Evolutionary conservation across 2,113 vertebrate species (phyloP).

Genomic region (Uria aalge): DNA sequence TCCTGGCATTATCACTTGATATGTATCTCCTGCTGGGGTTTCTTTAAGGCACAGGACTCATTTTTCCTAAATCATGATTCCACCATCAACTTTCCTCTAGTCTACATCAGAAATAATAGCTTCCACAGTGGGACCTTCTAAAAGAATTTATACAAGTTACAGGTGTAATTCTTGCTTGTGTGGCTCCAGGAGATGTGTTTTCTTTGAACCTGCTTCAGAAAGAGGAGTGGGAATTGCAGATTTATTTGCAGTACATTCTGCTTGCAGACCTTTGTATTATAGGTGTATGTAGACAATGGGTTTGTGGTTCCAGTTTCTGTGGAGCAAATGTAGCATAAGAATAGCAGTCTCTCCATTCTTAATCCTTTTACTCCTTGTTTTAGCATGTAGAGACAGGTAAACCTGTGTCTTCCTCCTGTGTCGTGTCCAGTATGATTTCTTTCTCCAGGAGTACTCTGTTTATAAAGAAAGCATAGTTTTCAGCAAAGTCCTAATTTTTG

Average conservation of each 20-base stretch:
- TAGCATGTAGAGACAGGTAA: not conserved
- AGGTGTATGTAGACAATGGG: not conserved
- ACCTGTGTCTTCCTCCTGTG: not conserved
- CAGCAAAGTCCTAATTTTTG: not conserved
- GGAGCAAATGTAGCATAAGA: not conserved
- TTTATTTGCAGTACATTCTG: not conserved
- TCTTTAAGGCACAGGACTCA: not conserved
- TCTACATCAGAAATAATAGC: not conserved
- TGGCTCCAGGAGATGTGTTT: not conserved
- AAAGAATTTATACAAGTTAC: not conserved
- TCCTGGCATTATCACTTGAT: not conserved
- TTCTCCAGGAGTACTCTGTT: not conserved
- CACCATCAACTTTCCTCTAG: not conserved
- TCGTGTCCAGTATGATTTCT: not conserved
- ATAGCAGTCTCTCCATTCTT: conserved; percentile 9
- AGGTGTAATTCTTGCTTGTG: not conserved
- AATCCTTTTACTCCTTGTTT: conserved; percentile 5
- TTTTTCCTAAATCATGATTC: not conserved
- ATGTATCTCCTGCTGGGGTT: not conserved
- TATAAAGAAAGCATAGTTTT: not conserved
- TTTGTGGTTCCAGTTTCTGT: not conserved
- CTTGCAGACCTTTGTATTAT: not conserved
- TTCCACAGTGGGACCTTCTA: not conserved
- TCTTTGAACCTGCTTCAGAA: not conserved
- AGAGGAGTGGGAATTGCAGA: not conserved